Evolutionary conservation across 2,888 invertebrate species (phyloP).

Genomic region (Diaperis boleti): DNA sequence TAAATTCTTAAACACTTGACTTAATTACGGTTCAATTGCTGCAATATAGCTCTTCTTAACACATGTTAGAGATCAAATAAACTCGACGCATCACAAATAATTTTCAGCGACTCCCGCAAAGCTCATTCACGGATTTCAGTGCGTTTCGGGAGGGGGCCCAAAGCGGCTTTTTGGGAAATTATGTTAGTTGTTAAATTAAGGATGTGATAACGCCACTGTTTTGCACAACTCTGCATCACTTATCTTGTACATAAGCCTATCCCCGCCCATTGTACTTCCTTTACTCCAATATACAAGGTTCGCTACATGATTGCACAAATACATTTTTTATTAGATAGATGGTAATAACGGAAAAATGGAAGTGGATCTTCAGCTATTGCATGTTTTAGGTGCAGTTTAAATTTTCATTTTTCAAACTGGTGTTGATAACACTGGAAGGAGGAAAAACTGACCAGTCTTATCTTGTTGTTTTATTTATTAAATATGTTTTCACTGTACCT

Average conservation of each 20-base stretch:
- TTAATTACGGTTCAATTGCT: constrained; percentile 38
- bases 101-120: constrained; percentile 31
- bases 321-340: too few species aligned
- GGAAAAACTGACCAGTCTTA: too few species aligned
- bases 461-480: too few species aligned
- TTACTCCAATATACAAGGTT: neutral
- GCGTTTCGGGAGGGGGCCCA: neutral
- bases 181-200: neutral
- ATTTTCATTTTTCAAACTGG: too few species aligned
- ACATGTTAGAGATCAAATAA: constrained; percentile 7
- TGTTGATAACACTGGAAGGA: too few species aligned
- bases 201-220: neutral
- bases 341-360: too few species aligned
- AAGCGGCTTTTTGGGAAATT: neutral
- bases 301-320: neutral
- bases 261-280: constrained; percentile 16
- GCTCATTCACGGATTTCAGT: constrained; percentile 1
- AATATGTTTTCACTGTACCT: too few species aligned
- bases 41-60: constrained; percentile 6
- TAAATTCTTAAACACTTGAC: constrained; percentile 31
- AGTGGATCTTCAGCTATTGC: too few species aligned
- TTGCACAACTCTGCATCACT: constrained; percentile 9
- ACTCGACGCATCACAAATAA: neutral
- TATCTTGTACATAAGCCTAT: constrained; percentile 14
- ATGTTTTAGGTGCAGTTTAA: too few species aligned